Evolutionary conservation across 2,113 vertebrate species (phyloP), one percentile per base, ranked within the genome.

Genomic region (Eclectus roratus): DNA sequence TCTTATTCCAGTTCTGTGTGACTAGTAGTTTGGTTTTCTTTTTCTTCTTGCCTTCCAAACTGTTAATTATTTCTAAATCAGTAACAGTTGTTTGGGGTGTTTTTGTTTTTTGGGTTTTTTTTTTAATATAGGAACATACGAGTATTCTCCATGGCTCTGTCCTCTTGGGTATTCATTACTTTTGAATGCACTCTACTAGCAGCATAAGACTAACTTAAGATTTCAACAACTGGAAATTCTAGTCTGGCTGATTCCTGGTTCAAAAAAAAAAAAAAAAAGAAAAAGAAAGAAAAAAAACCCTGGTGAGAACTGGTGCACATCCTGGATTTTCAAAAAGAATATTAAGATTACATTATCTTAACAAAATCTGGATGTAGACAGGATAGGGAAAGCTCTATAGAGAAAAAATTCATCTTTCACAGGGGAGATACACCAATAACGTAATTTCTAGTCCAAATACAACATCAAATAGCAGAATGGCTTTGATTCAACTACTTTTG

Each of bases 401-500:
- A 66, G 25, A 50, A 80, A 58, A 80, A 41, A 47, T 21, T 58
- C 78, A 58, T 23, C 88, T 87, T 89, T 73, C 64, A 85, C 28
- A 74, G 77, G 93, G 61, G 43, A 92, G 82, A 88, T 31, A 86
- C 19, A 65, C 41, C 35, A n/a, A 43, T 55, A 73, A 46, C 52
- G 49, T 77, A 83, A 80, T 96, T 97, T 93, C 49, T 87, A 78
- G 49, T 91, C 25, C 83, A 84, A 94, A 92, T 43, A 74, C 93
- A 93, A 85, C 72, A 52, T 61, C 83, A 87, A 89, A 93, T 79
- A 92, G 27, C n/a, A 89, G 80, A 95, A 81, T 80, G 4, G 31
- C 29, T 94, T 89, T 46, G 3, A 71, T 91, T 90, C 47, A 68
- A 23, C 23, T 89, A 49, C 91, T 95, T 74, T 94, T 94, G 27